Evolutionary conservation across 2,888 invertebrate genomes (phyloP).

Genomic region (Meandrusa payeni): DNA sequence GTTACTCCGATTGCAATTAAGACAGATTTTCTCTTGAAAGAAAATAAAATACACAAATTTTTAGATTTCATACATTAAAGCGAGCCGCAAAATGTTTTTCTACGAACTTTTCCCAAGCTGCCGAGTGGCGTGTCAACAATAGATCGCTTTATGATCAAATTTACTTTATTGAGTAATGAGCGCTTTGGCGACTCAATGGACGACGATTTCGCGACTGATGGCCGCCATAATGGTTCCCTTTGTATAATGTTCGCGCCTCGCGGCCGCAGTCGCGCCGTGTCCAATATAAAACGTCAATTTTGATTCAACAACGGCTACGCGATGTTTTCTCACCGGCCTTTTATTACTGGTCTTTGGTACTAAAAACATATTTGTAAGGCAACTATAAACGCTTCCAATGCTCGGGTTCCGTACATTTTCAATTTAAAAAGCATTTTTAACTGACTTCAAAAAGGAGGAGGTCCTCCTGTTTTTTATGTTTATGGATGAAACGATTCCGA

Average conservation of each 20-base stretch:
- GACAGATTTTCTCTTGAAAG: too few species aligned
- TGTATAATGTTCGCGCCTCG: slow-evolving; percentile 12
- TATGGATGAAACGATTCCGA: too few species aligned
- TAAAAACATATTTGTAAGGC: slow-evolving; percentile 2
- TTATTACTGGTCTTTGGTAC: background rate
- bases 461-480: too few species aligned
- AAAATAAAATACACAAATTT: too few species aligned
- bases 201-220: slow-evolving; percentile 18
- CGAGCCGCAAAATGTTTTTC: too few species aligned
- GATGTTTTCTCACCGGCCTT: slow-evolving; percentile 8
- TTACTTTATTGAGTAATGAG: background rate
- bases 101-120: slow-evolving; percentile 1
- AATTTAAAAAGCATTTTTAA: too few species aligned
- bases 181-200: slow-evolving; percentile 1
- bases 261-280: background rate
- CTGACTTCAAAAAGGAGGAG: too few species aligned
- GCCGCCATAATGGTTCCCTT: slow-evolving; percentile 9
- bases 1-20: too few species aligned
- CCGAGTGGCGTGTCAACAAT: slow-evolving; percentile 4
- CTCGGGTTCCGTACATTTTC: too few species aligned
- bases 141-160: slow-evolving; percentile 19
- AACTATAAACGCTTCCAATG: too few species aligned
- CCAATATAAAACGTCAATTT: background rate
- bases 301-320: background rate
- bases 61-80: too few species aligned